A percentile compares a stretch with the other conserved stretches of the same genome.
Evolutionary conservation across 2,797 vertebrate genomes (phyloP).

Genomic region (Muraenolepis orangiensis): DNA sequence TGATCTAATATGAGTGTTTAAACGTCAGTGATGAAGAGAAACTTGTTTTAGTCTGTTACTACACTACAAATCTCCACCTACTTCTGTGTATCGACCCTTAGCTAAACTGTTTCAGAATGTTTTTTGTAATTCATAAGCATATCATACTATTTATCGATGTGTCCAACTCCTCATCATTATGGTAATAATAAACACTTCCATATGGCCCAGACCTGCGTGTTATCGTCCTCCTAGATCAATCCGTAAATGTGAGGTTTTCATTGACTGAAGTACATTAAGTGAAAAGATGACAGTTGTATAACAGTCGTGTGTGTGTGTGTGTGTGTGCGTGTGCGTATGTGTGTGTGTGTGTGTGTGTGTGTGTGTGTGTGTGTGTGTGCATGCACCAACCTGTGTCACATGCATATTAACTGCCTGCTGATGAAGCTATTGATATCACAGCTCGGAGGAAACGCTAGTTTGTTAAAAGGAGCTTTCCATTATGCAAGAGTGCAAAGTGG

Average conservation of each 20-base stretch:
- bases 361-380: constrained; percentile 23
- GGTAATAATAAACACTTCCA: too few species aligned
- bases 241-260: not conserved
- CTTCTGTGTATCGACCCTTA: too few species aligned
- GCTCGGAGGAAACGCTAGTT: constrained; percentile 42
- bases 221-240: not conserved
- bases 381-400: constrained; percentile 12
- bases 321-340: constrained; percentile 15
- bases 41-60: too few species aligned
- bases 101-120: too few species aligned
- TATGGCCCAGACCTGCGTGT: too few species aligned
- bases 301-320: constrained; percentile 7
- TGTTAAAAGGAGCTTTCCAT: constrained; percentile 50
- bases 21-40: too few species aligned
- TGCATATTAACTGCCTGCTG: constrained; percentile 42
- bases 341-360: constrained; percentile 9
- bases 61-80: too few species aligned
- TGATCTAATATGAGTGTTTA: too few species aligned
- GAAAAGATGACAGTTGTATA: not conserved
- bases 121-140: too few species aligned
- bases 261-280: not conserved
- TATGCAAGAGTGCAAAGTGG: constrained; percentile 5
- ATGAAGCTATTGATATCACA: constrained; percentile 58
- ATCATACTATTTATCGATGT: too few species aligned
- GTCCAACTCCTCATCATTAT: too few species aligned